Conservation (phyloP, 2,797 vertebrate species). For the Propithecus perrieri region DNA sequence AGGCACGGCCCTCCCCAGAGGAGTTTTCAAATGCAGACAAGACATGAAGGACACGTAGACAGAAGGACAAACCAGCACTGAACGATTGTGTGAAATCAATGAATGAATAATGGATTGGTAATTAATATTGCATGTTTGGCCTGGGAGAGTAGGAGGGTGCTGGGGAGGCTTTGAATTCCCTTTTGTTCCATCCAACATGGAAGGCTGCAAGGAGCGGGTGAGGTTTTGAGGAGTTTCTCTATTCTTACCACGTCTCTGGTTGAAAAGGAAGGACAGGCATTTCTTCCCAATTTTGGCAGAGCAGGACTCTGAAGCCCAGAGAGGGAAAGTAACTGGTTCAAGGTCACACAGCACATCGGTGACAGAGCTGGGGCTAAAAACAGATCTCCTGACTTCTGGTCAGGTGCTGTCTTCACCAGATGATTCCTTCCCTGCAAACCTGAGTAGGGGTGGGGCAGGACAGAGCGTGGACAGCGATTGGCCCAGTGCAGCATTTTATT, state of each 20-base stretch:
- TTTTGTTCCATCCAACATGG: background rate
- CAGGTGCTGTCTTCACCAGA: background rate
- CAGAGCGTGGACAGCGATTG: fast-evolving
- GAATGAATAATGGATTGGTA: background rate
- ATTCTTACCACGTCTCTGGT: background rate
- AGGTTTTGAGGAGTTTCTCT: background rate
- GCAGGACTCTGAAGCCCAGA: slow-evolving; percentile 28
- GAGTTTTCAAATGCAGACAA: background rate
- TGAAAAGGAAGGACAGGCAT: background rate
- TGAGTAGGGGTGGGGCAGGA: background rate
- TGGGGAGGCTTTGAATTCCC: background rate
- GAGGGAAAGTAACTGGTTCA: slow-evolving; percentile 24
- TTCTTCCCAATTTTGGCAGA: background rate
- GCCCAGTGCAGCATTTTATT: background rate
- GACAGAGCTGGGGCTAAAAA: slow-evolving; percentile 32
- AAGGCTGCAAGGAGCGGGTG: background rate
- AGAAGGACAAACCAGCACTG: background rate
- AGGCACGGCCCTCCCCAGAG: background rate
- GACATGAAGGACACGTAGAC: background rate
- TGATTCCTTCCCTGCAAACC: background rate
- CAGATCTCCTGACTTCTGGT: slow-evolving; percentile 34
- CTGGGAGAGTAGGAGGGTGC: background rate
- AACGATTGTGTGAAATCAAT: background rate
- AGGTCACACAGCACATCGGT: slow-evolving; percentile 34
- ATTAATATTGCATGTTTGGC: background rate